Evolutionary conservation across 2,888 invertebrate genomes (phyloP).

Genomic region (Sphecodes monilicornis): DNA sequence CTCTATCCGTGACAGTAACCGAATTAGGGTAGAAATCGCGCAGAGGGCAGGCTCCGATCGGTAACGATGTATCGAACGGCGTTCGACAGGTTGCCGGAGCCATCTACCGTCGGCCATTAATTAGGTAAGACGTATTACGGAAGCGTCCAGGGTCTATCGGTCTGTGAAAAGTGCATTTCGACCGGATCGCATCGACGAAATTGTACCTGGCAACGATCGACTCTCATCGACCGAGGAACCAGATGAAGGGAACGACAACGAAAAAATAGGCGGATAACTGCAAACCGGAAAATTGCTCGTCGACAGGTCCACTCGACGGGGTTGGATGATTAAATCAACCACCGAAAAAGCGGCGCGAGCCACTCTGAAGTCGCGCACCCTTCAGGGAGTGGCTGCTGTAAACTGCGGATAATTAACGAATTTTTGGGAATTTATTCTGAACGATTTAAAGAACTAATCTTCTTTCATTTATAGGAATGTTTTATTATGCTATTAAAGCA

Average conservation of each 20-base stretch:
- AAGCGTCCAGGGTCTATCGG: constrained; percentile 11
- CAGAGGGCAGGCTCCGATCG: constrained; percentile 15
- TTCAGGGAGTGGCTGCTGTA: neutral
- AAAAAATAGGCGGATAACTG: constrained; percentile 9
- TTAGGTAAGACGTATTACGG: constrained; percentile 32
- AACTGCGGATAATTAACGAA: too few relatives aligned
- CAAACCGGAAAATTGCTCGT: constrained; percentile 26
- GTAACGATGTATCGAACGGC: constrained; percentile 25
- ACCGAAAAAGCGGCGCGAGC: constrained; percentile 31
- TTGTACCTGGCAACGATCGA: constrained; percentile 32
- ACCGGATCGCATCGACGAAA: constrained; percentile 33
- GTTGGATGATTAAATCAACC: constrained; percentile 48
- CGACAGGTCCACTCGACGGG: constrained; percentile 15
- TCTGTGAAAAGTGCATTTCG: constrained; percentile 30
- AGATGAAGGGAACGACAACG: neutral
- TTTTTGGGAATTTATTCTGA: too few relatives aligned
- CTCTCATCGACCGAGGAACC: neutral
- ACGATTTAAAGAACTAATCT: too few relatives aligned
- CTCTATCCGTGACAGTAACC: neutral
- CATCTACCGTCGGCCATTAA: constrained; percentile 21
- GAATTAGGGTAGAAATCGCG: constrained; percentile 37
- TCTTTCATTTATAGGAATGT: too few relatives aligned
- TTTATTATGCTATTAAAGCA: too few relatives aligned
- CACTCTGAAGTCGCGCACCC: constrained; percentile 15
- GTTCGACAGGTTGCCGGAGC: constrained; percentile 13